A percentile compares a stretch with the other conserved stretches of the same genome.
Evolutionary conservation across 53 echinoderm and acorn worm genomes (phyloP).

Genomic region (Temnopleurus reevesii): DNA sequence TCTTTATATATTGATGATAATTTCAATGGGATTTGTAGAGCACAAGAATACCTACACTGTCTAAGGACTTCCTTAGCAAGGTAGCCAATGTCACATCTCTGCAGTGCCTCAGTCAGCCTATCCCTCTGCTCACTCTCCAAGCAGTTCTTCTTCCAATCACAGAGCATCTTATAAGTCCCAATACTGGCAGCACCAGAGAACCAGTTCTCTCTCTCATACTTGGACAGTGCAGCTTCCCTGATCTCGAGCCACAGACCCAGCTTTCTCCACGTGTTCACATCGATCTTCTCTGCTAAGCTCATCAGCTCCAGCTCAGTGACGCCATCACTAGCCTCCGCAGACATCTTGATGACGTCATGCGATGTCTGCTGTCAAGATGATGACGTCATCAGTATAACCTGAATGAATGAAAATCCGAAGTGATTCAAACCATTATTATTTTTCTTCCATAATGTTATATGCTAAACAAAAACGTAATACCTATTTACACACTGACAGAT

Average conservation of each 20-base stretch:
- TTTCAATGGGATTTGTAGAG: too few relatives aligned
- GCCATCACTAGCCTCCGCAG: background rate
- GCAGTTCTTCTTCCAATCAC: constrained; percentile 48
- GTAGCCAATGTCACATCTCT: constrained; percentile 40
- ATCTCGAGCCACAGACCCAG: constrained; percentile 50
- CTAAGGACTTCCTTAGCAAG: constrained; percentile 53
- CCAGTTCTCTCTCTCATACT: constrained; percentile 58
- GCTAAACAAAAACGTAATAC: too few relatives aligned
- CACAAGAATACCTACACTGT: constrained; percentile 3
- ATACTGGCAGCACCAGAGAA: constrained; percentile 51
- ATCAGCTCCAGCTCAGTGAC: constrained; percentile 50
- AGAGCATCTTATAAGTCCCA: constrained; percentile 51
- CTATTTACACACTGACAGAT: too few relatives aligned
- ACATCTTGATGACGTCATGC: background rate
- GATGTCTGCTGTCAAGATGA: background rate
- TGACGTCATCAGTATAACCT: background rate
- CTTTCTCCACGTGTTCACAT: constrained; percentile 43
- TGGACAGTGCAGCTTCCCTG: constrained; percentile 48
- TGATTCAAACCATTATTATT: too few relatives aligned
- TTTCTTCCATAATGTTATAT: too few relatives aligned
- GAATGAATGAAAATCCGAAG: too few relatives aligned
- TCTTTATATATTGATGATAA: too few relatives aligned
- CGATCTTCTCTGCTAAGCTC: constrained; percentile 53
- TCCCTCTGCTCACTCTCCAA: background rate
- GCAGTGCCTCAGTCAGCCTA: background rate